Base-by-base conservation (phyloP, 2,113 vertebrate genomes). In the Girardinichthys multiradiatus region DNA sequence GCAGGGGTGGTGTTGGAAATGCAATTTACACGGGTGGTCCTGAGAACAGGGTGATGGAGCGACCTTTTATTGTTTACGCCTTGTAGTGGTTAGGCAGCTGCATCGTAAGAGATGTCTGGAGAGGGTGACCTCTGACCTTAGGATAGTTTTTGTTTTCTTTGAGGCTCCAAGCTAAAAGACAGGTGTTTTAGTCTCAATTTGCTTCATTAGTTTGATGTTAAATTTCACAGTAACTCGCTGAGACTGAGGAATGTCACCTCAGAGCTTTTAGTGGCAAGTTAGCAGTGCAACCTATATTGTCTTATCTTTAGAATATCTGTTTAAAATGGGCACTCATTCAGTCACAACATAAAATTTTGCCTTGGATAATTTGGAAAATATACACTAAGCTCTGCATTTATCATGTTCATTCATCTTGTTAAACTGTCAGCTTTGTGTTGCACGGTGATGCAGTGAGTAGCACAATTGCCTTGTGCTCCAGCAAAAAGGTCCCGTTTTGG, bases 1-100 rank as follows among this genome's bases (percentile, higher is more conserved):
- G 45, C 28, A n/a, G 17, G 21, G 79, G 2, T 15, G 61, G 62
- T 8, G 17, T 70, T 75, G 68, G 70, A 19, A 51, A 54, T 54
- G n/a, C 0, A 15, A 21, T 31, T 27, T 27, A 74, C 63, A 54
- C 70, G 59, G 76, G 89, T 89, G 86, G 91, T 87, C 88, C 81
- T 19, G 28, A 62, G 61, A 28, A 26, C 68, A 63, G 30, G 37
- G 61, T 4, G 33, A 82, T 80, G 0, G 37, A 62, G 42, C 15
- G 14, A 45, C 71, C 67, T 26, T 72, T 75, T 62, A 57, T 72
- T 61, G 64, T 70, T 57, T 63, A 73, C 58, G 12, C 68, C 67
- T 71, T 69, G 48, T 62, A 79, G 80, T 2, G n/a, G 21, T 35
- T 51, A 26, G 35, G 68, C 74, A 45, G n/a, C 74, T 84, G 79